Evolutionary conservation across 2,888 invertebrate genomes (phyloP).

Genomic region (Eupeodes latifasciatus): DNA sequence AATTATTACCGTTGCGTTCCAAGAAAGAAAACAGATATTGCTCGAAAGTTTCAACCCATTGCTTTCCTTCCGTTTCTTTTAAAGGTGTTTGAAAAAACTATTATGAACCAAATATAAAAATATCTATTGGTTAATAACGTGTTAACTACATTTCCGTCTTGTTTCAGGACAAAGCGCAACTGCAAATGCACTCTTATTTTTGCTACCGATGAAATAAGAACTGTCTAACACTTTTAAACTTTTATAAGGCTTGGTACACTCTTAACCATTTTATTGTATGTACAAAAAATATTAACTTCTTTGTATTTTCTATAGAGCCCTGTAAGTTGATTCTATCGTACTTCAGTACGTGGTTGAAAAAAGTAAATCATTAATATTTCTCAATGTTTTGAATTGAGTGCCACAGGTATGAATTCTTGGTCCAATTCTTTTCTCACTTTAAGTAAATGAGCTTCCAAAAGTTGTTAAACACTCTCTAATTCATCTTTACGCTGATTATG

Average conservation of each 20-base stretch:
- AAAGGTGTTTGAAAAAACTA: constrained; percentile 1
- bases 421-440: background rate
- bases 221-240: background rate
- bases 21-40: background rate
- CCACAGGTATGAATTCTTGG: constrained; percentile 11
- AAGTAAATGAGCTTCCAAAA: background rate
- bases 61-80: background rate
- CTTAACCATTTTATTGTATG: no score
- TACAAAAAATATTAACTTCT: background rate
- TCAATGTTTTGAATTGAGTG: background rate
- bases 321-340: background rate
- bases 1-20: background rate
- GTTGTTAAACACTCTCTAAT: background rate
- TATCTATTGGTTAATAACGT: background rate
- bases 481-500: background rate
- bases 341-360: background rate
- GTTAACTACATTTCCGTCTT: background rate
- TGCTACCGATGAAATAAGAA: background rate
- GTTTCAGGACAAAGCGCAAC: background rate
- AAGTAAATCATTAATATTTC: background rate
- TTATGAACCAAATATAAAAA: background rate
- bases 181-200: background rate
- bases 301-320: background rate
- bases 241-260: background rate
- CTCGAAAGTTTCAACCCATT: background rate